Evolutionary conservation across 2,888 invertebrate genomes (phyloP), one percentile per base, ranked within the genome.

Genomic region (Alloscopus bannaensis): DNA sequence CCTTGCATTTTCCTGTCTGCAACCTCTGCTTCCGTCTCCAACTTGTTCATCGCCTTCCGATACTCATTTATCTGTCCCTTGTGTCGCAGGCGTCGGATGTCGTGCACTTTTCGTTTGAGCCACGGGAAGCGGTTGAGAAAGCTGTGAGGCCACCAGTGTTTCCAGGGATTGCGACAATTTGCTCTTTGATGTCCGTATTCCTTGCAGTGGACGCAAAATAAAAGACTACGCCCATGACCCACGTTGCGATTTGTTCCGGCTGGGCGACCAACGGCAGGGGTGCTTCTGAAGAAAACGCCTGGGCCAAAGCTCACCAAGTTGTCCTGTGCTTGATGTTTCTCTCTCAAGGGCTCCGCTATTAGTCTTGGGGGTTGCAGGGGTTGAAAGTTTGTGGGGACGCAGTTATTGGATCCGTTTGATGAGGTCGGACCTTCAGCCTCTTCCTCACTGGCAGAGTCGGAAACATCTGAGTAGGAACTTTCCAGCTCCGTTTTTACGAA

Each of bases 201-300:
- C 20, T 77, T 77, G 20, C 77, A 77, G 20, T 62, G 36, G 64
- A 28, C 69, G 55, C 77, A 77, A 28, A 77, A 77, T 1, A 31
- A 3, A 20, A 6, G 24, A n/a, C 18, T 52, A 28, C 11, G 11
- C 16, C 26, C 13, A 26, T 2, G 50, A n/a, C 50, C 24, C 24
- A 4, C 55, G 13, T 26, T 26, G 18, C 28, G 2, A 3, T 2
- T 26, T n/a, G 16, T 26, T 22, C 3, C 29, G 59, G 26, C 13
- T 31, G 47, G 60, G 47, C 11, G n/a, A n/a, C 13, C 8, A 18
- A 3, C 47, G 6, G 45, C 47, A 3, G 24, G 22, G 42, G 29
- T 65, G 65, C 50, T 62, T 22, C n/a, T 55, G 13, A 26, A 55
- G 8, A 11, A 22, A 16, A 8, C 28, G 1, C 26, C n/a, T 0